Evolutionary conservation across 2,888 invertebrate species (phyloP).

Genomic region (Eupithecia exiguata): DNA sequence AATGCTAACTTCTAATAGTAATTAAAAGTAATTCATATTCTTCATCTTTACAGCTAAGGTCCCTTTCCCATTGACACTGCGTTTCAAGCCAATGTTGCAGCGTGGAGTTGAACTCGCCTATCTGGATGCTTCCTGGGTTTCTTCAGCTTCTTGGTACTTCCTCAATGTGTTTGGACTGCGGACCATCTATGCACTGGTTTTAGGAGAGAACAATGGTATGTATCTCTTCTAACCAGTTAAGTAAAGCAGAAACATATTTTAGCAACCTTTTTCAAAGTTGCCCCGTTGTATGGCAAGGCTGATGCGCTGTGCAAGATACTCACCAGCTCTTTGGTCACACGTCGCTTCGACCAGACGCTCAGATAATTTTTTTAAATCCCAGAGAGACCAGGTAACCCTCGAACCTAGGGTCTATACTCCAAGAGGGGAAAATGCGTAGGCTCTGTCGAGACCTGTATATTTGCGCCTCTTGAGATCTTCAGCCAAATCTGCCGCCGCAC

Average conservation of each 20-base stretch:
- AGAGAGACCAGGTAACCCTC: no score
- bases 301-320: no score
- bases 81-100: slow-evolving; percentile 99
- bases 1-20: neutral
- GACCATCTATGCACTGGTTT: slow-evolving; percentile 97
- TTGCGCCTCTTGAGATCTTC: no score
- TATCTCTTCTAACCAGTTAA: neutral
- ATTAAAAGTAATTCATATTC: neutral
- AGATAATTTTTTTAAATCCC: no score
- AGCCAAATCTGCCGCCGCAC: no score
- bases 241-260: neutral
- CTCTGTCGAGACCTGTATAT: no score
- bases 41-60: slow-evolving; percentile 93
- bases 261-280: no score
- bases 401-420: no score
- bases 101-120: slow-evolving; percentile 97
- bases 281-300: no score
- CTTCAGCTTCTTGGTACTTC: slow-evolving; percentile 99
- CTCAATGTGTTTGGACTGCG: slow-evolving; percentile 99
- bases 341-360: no score
- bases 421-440: no score
- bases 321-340: no score
- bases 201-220: slow-evolving; percentile 97
- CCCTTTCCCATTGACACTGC: slow-evolving; percentile 97
- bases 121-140: slow-evolving; percentile 99